A percentile compares a stretch with the other conserved stretches of the same genome.
Conservation (phyloP, 1,140 invertebrate genomes). For the Drosophila baimaii region DNA sequence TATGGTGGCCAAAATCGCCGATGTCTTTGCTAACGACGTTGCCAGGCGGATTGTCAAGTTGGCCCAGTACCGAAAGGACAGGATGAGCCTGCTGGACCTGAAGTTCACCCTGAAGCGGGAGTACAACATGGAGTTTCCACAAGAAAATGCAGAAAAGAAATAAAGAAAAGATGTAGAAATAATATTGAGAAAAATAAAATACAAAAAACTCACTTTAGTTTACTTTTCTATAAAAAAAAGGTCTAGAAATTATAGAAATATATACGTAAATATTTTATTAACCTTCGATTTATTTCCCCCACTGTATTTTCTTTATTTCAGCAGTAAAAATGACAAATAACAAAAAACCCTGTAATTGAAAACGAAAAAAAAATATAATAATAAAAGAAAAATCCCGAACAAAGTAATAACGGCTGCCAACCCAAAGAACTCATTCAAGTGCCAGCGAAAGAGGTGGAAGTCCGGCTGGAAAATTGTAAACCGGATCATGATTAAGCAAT, state of each 20-base stretch:
- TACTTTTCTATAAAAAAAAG: too few species aligned
- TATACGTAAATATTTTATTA: too few species aligned
- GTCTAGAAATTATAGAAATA: too few species aligned
- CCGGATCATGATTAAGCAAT: conserved; percentile 52
- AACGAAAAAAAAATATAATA: not conserved
- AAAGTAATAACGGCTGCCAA: not conserved
- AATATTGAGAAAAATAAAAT: not conserved
- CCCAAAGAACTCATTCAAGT: conserved; percentile 14
- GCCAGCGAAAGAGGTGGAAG: not conserved
- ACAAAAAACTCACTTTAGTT: too few species aligned
- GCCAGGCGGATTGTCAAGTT: conserved; percentile 39
- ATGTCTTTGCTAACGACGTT: conserved; percentile 46
- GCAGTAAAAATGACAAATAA: not conserved
- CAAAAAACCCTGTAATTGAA: not conserved
- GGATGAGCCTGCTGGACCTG: conserved; percentile 32
- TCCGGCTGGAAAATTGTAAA: conserved; percentile 15
- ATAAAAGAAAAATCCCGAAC: not conserved
- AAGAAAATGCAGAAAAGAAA: not conserved
- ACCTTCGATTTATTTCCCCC: not conserved
- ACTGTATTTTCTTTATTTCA: not conserved
- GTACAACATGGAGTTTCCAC: conserved; percentile 62
- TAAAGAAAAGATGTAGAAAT: not conserved
- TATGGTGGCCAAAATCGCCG: conserved; percentile 42
- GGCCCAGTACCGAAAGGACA: conserved; percentile 30
- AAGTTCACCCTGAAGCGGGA: conserved; percentile 55